Conservation (phyloP, 2,797 vertebrate species). For the Eulemur rubriventer region DNA sequence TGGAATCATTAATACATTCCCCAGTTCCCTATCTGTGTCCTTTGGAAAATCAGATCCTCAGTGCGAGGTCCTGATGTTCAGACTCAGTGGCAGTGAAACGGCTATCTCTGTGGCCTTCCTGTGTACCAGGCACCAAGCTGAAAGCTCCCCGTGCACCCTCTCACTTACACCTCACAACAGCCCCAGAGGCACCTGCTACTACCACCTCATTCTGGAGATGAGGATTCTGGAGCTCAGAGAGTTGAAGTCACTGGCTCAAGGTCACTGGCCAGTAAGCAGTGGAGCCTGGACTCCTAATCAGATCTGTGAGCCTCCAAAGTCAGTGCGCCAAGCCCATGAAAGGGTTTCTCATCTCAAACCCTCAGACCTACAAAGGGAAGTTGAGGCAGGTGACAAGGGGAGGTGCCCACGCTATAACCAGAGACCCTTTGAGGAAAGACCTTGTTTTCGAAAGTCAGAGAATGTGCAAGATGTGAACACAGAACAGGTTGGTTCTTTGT, state of each 20-base stretch:
- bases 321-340: rapidly evolving
- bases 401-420: neutral
- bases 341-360: neutral
- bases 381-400: neutral
- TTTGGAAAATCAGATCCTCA: neutral
- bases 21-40: neutral
- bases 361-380: neutral
- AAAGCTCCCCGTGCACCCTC: rapidly evolving
- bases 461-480: neutral
- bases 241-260: neutral
- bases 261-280: neutral
- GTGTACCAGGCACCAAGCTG: neutral
- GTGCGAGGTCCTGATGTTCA: neutral
- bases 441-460: neutral
- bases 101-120: too few relatives aligned
- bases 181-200: neutral
- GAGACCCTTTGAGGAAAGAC: neutral
- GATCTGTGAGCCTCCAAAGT: neutral
- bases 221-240: neutral
- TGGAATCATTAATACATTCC: neutral
- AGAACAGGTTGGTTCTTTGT: neutral
- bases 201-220: neutral
- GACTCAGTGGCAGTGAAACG: neutral
- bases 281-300: neutral
- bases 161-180: neutral